These are phyloP conservation scores for Calyptommatus sinebrachiatus DNA, from an alignment of 2,113 vertebrate genomes.

Conservation along the genomic window DNA sequence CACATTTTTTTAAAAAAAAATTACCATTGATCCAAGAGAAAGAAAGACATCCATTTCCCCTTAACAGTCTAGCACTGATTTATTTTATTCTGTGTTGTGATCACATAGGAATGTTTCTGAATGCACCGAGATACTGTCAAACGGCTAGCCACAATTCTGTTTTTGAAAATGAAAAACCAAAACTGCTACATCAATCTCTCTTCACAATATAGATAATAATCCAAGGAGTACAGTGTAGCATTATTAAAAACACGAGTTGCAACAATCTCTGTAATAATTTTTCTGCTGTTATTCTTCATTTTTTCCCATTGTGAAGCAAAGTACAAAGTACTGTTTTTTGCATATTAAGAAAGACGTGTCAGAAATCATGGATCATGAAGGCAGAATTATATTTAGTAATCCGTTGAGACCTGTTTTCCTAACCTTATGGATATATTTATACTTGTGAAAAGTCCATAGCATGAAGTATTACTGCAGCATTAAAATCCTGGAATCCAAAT, in stretches of 20 bases:
- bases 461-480: no score
- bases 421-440: not conserved
- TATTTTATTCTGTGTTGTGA: constrained; percentile 4
- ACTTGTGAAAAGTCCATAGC: no score
- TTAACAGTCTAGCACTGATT: constrained; percentile 12
- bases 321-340: not conserved
- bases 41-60: not conserved
- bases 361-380: not conserved
- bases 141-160: not conserved
- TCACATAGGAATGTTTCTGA: constrained; percentile 11
- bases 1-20: not conserved
- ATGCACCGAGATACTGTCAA: constrained; percentile 6
- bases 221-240: not conserved
- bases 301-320: not conserved
- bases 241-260: not conserved
- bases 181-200: not conserved
- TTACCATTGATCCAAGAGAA: constrained; percentile 24
- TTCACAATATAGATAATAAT: not conserved
- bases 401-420: not conserved
- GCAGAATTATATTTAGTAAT: not conserved
- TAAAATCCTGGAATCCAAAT: no score
- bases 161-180: constrained; percentile 18
- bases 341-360: not conserved
- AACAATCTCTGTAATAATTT: not conserved
- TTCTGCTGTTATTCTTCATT: not conserved